These are phyloP conservation scores for Ectemnius lituratus DNA, from an alignment of 2,888 invertebrate genomes.

Conservation along the genomic window DNA sequence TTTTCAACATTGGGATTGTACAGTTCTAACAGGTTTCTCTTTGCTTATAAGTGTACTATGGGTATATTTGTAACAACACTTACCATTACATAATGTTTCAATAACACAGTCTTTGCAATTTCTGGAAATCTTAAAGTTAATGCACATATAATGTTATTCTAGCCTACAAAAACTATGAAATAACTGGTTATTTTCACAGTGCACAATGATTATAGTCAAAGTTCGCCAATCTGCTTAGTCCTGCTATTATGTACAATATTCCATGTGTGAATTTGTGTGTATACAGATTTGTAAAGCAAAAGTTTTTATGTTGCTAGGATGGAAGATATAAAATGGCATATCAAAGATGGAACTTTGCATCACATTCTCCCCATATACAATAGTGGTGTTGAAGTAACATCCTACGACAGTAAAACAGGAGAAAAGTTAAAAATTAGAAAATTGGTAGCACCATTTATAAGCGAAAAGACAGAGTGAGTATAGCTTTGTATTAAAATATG, in stretches of 20 bases:
- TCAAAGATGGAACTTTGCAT: slow-evolving; percentile 74
- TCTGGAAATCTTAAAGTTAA: too few species aligned
- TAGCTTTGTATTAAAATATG: slow-evolving; percentile 6
- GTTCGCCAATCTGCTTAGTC: too few species aligned
- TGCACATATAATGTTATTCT: too few species aligned
- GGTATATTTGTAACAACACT: slow-evolving; percentile 23
- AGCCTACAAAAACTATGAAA: too few species aligned
- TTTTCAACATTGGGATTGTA: slow-evolving; percentile 75
- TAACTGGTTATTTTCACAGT: too few species aligned
- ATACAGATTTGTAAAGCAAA: too few species aligned
- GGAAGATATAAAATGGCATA: slow-evolving; percentile 74
- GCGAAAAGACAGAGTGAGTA: slow-evolving; percentile 71
- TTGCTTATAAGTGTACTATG: slow-evolving; percentile 51
- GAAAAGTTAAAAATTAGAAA: slow-evolving; percentile 72
- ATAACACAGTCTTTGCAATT: too few species aligned
- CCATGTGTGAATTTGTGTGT: too few species aligned
- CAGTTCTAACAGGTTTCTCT: slow-evolving; percentile 72
- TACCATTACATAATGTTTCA: slow-evolving; percentile 5
- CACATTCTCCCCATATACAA: slow-evolving; percentile 74
- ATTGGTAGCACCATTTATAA: slow-evolving; percentile 71
- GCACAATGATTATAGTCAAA: too few species aligned
- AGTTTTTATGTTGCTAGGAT: slow-evolving; percentile 59
- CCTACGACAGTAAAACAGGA: slow-evolving; percentile 75
- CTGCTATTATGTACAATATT: too few species aligned
- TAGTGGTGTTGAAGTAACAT: slow-evolving; percentile 72